A percentile compares a stretch with the other conserved stretches of the same genome.
Evolutionary conservation across 2,888 invertebrate species (phyloP).

Genomic region (Pardosa pseudoannulata): DNA sequence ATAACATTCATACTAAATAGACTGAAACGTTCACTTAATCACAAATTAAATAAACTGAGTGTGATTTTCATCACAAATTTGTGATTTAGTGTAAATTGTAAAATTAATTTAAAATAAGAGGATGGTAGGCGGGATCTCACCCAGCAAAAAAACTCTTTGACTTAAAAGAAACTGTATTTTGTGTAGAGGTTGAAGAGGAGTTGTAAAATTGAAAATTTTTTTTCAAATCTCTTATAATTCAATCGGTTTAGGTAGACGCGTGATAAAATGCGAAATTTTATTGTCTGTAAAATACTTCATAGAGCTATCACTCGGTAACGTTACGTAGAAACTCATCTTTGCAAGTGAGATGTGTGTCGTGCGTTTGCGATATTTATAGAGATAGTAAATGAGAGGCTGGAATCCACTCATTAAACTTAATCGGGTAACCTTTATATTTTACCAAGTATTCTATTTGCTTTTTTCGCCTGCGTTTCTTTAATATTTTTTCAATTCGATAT

Average conservation of each 20-base stretch:
- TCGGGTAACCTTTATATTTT: conserved; percentile 14
- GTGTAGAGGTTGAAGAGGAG: too few species aligned
- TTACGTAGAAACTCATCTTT: conserved; percentile 29
- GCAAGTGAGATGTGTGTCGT: conserved; percentile 61
- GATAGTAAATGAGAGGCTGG: not conserved
- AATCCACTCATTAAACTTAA: conserved; percentile 28
- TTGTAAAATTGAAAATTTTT: too few species aligned
- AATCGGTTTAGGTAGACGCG: conserved; percentile 73
- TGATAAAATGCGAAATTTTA: conserved; percentile 74
- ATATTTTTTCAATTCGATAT: conserved; percentile 37
- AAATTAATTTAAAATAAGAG: too few species aligned
- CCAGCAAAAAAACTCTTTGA: too few species aligned
- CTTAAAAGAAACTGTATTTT: too few species aligned
- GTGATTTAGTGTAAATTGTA: too few species aligned
- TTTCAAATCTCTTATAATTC: too few species aligned
- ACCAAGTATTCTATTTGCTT: conserved; percentile 1
- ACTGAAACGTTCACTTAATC: too few species aligned
- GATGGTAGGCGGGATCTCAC: too few species aligned
- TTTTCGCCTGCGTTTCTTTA: conserved; percentile 7
- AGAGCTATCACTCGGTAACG: conserved; percentile 1
- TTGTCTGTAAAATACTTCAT: conserved; percentile 72
- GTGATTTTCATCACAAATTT: too few species aligned
- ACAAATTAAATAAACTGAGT: too few species aligned
- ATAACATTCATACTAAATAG: too few species aligned
- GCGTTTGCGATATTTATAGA: conserved; percentile 73